Evolutionary conservation across 2,113 vertebrate species (phyloP), one percentile per base, ranked within the genome.

Genomic region (Heterotilapia buettikoferi): DNA sequence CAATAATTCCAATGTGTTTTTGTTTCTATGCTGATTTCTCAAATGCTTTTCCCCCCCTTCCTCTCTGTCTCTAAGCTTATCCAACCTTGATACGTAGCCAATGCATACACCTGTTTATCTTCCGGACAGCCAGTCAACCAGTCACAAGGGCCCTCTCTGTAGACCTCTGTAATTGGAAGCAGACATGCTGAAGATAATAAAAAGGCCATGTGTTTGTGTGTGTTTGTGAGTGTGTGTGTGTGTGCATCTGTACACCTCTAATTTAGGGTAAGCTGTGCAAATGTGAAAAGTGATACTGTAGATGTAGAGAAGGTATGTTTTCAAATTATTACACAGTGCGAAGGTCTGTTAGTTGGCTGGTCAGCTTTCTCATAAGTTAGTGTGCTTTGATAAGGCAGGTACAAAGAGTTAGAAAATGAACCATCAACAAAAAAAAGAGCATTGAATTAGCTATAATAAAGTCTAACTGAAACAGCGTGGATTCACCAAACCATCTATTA

Each of bases 101-200:
- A 91, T 68, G 79, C 83, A 90, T 92, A 92, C 93, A 96, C 95
- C 95, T 94, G 93, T 94, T 95, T 91, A 92, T 94, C 92, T 94
- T 93, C 89, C 71, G 82, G 90, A 89, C 61, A 87, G 86, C 91
- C 85, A 91, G 89, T 90, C 89, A 93, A 93, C 89, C 84, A 88
- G 87, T 92, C 93, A 93, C 88, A 88, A 86, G 90, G 90, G 94
- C 84, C 83, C 91, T 91, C 88, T 92, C 86, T 92, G 86, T 56
- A 88, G 88, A 93, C 85, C 88, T 84, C 84, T 59, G 89, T 94
- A 94, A 96, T 94, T 95, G 94, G 94, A 94, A 93, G 85, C 94
- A 95, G 93, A 92, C 90, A 80, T 10, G 38, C 59, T 85, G 86
- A 89, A 89, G 83, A 90, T 88, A 89, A 91, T 91, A 88, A 93